phyloP scores from a whole-genome alignment of 2,797 vertebrate species.

The Thamnophis elegans region DNA sequence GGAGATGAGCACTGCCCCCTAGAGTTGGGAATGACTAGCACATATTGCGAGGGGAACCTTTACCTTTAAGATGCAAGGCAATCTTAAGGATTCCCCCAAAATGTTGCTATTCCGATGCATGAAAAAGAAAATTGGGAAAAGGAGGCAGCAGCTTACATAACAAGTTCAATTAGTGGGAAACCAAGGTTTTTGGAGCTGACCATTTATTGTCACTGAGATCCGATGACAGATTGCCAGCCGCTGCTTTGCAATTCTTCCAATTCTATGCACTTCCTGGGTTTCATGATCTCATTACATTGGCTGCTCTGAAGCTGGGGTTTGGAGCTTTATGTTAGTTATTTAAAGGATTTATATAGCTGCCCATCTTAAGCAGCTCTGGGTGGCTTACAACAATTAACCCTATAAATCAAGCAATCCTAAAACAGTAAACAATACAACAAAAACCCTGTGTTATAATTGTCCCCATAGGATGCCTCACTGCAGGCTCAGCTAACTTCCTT shows the following conservation, averaged over 20 bases:
- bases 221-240: neutral
- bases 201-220: neutral
- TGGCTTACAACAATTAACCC: neutral
- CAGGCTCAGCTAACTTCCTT: neutral
- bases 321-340: neutral
- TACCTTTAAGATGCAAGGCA: neutral
- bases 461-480: neutral
- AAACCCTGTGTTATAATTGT: too few relatives aligned
- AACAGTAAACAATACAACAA: neutral
- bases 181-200: neutral
- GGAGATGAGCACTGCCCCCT: too few relatives aligned
- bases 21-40: too few relatives aligned
- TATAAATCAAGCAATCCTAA: neutral
- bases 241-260: neutral
- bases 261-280: neutral
- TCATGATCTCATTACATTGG: neutral
- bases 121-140: neutral
- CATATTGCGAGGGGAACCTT: too few relatives aligned
- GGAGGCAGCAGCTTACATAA: neutral
- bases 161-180: neutral
- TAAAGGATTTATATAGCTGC: too few relatives aligned
- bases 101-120: neutral
- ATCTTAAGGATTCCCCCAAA: neutral
- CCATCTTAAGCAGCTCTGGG: too few relatives aligned
- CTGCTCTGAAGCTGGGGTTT: neutral